phyloP scores from a whole-genome alignment of 2,797 vertebrate genomes.

The Chelmon rostratus region DNA sequence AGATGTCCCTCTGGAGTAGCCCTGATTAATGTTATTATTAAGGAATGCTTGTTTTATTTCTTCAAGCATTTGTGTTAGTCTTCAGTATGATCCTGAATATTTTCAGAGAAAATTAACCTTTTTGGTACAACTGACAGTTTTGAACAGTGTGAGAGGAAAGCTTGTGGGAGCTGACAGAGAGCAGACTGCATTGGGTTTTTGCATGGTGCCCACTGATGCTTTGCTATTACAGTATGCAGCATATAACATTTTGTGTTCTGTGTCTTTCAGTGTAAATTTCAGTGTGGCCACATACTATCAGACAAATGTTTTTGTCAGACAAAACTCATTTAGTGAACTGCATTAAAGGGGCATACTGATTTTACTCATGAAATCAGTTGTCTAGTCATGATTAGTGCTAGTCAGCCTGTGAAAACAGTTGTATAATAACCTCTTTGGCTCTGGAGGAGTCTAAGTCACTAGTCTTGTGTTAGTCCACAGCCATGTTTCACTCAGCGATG shows the following conservation, averaged over 20 bases:
- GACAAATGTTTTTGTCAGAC: neutral
- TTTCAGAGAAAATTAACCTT: neutral
- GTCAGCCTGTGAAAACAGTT: neutral
- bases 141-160: neutral
- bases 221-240: neutral
- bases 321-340: neutral
- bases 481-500: no score
- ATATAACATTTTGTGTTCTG: neutral
- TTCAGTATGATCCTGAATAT: slow-evolving; percentile 38
- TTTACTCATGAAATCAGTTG: no score
- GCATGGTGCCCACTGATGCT: neutral
- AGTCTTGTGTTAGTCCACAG: no score
- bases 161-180: neutral
- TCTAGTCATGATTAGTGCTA: neutral
- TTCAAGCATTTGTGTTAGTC: slow-evolving; percentile 29
- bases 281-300: neutral
- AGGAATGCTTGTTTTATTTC: slow-evolving; percentile 66
- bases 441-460: neutral
- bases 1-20: slow-evolving; percentile 88
- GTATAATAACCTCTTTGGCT: neutral
- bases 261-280: neutral
- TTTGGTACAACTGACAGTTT: neutral
- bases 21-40: slow-evolving; percentile 84
- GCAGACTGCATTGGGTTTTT: neutral
- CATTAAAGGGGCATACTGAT: neutral